Percentiles rank a stretch among this genome's conserved stretches.
Conservation (phyloP, 2,797 vertebrate species). For the Graptemys geographica region DNA sequence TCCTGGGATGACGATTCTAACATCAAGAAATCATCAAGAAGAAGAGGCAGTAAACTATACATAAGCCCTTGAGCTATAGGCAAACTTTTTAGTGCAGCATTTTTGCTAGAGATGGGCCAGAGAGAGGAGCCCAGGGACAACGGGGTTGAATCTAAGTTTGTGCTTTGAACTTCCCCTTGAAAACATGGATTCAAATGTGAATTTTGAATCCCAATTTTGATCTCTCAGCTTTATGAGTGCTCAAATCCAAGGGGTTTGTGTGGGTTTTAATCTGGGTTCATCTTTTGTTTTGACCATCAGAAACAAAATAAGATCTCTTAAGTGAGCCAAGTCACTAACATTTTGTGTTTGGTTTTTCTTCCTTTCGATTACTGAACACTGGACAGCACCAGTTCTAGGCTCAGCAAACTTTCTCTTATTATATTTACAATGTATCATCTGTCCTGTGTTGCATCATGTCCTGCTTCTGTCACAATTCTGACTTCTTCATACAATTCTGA, state of each 20-base stretch:
- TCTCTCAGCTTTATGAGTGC: background rate
- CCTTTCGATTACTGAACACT: background rate
- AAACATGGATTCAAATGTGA: background rate
- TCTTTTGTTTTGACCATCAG: background rate
- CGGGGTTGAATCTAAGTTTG: background rate
- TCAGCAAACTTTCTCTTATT: background rate
- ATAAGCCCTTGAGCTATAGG: background rate
- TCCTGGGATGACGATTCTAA: background rate
- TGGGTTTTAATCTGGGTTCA: background rate
- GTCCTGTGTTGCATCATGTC: background rate
- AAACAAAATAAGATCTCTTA: background rate
- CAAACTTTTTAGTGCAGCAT: background rate
- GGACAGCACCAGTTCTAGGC: background rate
- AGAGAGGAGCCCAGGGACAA: background rate
- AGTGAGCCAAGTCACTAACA: background rate
- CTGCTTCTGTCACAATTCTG: background rate
- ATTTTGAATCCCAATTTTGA: background rate
- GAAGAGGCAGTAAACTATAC: background rate
- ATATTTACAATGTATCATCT: constrained; percentile 9
- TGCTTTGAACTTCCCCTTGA: background rate
- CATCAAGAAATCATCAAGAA: background rate
- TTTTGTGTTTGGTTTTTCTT: background rate
- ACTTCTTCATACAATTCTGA: background rate
- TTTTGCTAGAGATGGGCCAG: background rate
- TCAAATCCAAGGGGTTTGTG: background rate